Base-by-base conservation (phyloP, 2,797 vertebrate genomes). In the Pangasius larnaudii region DNA sequence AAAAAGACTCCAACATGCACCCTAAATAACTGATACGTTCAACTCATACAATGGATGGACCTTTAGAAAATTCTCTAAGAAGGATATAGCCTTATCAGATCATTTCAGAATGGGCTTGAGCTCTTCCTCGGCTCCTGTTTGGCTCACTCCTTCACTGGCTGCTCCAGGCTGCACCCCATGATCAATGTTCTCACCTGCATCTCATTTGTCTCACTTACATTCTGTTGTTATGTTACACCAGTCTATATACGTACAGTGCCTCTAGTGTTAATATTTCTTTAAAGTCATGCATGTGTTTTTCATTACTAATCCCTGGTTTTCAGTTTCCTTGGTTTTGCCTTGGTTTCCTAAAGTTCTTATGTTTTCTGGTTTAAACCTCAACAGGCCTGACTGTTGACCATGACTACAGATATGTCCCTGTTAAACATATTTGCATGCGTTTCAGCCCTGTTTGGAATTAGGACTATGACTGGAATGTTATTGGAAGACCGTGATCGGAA, bases 231-330 rank as follows among this genome's bases (percentile, higher is more conserved):
- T 65, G 18, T 36, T 61, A 86, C 11, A 33, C 58, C 27, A 14
- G 71, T 63, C 36, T 90, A 49, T 90, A 84, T 72, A 10, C 88
- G 9, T 87, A 46, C 74, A 46, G 30, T 89, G 83, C 24, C 49
- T 63, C 67, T 90, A 74, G 46, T 53, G 74, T 65, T 51, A 36
- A 65, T 65, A 51, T 51, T 67, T 79, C 59, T 67, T 67, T 80
- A n/a, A 78, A 78, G 61, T 79, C 74, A 24, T 67, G 49, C 86
- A 83, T 84, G 49, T 89, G 88, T 84, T 81, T 83, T 91, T 82
- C 90, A 75, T 84, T 84, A 65, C 80, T 59, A 53, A 79, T 51
- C 69, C 72, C 75, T 51, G 33, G 53, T 75, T 84, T 69, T 80
- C 71, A 63, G 42, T 53, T 86, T 69, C 51, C 67, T 65, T 67